phyloP scores from a whole-genome alignment of 2,113 vertebrate species.

The Trochalopteron elliotii region DNA sequence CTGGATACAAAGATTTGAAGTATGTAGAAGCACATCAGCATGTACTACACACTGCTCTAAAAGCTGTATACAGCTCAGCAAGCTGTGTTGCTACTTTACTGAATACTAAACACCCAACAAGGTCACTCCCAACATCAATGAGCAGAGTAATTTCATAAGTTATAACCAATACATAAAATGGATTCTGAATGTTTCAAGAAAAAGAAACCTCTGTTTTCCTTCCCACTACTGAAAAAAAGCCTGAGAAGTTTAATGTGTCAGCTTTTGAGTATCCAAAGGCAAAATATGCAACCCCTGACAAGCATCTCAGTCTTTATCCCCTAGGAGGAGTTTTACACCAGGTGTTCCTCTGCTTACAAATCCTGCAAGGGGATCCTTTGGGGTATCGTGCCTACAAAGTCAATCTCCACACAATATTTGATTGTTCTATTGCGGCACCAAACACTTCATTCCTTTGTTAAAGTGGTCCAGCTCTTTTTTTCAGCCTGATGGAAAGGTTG shows the following conservation, averaged over 20 bases:
- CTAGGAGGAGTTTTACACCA: neutral
- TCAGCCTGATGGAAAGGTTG: neutral
- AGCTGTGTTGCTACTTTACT: neutral
- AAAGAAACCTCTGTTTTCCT: neutral
- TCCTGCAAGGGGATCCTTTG: neutral
- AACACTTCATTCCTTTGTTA: neutral
- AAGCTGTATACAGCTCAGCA: neutral
- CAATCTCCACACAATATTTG: neutral
- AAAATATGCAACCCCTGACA: neutral
- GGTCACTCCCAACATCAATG: neutral
- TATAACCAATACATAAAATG: neutral
- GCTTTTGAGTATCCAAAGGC: neutral
- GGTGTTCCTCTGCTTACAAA: neutral
- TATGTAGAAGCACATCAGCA: neutral
- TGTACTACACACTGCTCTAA: neutral
- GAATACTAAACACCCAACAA: neutral
- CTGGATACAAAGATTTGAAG: neutral
- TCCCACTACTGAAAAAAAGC: neutral
- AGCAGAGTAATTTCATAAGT: neutral
- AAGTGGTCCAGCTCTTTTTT: neutral
- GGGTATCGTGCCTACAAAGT: neutral
- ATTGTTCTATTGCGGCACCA: neutral
- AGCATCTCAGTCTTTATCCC: neutral
- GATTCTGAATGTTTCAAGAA: neutral
- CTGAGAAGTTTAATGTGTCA: neutral